Base-by-base conservation (phyloP, 2,888 invertebrate genomes). In the Sphinx pinastri region DNA sequence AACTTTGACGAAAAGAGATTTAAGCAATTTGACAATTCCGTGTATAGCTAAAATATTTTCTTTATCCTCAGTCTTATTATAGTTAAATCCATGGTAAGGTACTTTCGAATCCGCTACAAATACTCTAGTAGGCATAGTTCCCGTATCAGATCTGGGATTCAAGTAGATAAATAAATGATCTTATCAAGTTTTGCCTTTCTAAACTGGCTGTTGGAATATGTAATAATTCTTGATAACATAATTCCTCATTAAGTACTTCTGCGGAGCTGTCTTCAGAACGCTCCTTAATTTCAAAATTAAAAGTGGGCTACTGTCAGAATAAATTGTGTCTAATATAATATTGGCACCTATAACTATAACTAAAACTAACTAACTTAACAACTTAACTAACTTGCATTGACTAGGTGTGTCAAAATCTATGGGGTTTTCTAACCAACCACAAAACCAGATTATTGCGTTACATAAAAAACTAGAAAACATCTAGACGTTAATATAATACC, bases 141-240 rank as follows among this genome's bases (percentile, higher is more conserved):
- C 5, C 19, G 47, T 49, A 49, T 49, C 63, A 19, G 49, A 63
- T 63, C 16, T 63, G 19, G 47, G 47, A 63, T 19, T 49, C 13
- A 12, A 19, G 19, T 12, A 19, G 49, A 63, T 63, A 63, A 63
- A 77, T 74, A 73, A 76, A 74, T 70, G 72, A 72, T 63, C 49
- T 19, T 63, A 47, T 49, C 63, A 49, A 19, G 19, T 16, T 13
- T 13, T 63, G 63, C 63, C 47, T 63, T 63, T 49, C 49, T 63
- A 49, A 63, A 47, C 16, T 16, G 45, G 14, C 16, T 47, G 1
- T 16, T 19, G 19, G 19, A 47, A 63, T 47, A 45, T 58, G 13
- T 31, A 38, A 13, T 12, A 57, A 38, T 31, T 58, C 58, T 58
- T 14, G 38, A 31, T 58, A 31, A 14, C 31, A 12, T 58, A 31